Evolutionary conservation across 2,113 vertebrate genomes (phyloP), one percentile per base, ranked within the genome.

Genomic region (Ceyx margarethae): DNA sequence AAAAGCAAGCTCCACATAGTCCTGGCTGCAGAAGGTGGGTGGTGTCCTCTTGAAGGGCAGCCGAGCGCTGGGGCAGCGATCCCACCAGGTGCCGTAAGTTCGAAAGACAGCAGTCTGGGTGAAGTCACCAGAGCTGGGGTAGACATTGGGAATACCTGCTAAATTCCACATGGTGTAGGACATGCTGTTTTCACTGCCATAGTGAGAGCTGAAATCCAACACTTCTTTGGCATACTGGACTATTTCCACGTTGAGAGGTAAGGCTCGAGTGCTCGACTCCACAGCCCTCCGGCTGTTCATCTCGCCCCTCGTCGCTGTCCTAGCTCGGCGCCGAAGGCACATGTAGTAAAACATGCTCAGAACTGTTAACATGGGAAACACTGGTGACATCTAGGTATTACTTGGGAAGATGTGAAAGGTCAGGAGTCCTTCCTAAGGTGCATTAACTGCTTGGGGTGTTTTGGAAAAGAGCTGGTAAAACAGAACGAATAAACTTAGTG

Each of bases 321-420:
- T 99, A 98, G 99, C 99, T 98, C 98, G 98, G 91, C 99, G 99
- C 97, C 99, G 99, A 97, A 99, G 98, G 98, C 99, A 99, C 95
- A 99, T 99, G 97, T 99, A 99, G 98, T 99, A 99, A 98, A 99
- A 99, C 99, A 99, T 99, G 97, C 98, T 99, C 98, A 99, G 97
- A 97, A 98, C 97, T 97, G 99, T 99, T 98, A 99, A 97, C 99
- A 99, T 99, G 98, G 97, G 99, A 98, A 99, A 98, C 96, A 98
- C 97, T 91, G 98, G 97, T 93, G 97, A 37, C 97, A 98, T 97
- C 95, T 95, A 97, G 95, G 46, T 91, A 87, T 25, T 86, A 96
- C 89, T 96, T 66, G 60, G 81, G 90, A 94, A 93, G 93, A 88
- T 95, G 91, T 71, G 56, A 96, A 88, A 96, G 94, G 94, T 96